Conservation (phyloP, 2,113 vertebrate genomes). For the Oryzias woworae region DNA sequence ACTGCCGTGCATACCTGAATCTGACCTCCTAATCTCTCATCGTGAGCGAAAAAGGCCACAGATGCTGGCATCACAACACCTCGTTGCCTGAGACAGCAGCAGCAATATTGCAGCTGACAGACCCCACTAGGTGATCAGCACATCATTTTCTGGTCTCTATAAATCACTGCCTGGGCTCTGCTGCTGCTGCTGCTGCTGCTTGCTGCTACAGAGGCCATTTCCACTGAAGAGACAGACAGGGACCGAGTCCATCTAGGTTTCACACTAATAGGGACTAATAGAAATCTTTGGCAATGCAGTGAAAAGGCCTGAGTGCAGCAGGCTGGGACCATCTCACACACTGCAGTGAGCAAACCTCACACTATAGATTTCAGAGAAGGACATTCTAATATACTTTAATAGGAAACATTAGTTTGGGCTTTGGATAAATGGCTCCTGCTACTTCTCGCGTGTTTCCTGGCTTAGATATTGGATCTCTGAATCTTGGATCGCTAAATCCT, state of each 20-base stretch:
- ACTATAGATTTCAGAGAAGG: slow-evolving; percentile 29
- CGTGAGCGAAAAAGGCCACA: slow-evolving; percentile 22
- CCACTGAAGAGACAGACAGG: slow-evolving; percentile 12
- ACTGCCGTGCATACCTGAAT: background rate
- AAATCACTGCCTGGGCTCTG: slow-evolving; percentile 46
- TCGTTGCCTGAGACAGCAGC: slow-evolving; percentile 47
- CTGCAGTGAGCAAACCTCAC: slow-evolving; percentile 4
- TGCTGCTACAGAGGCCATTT: slow-evolving; percentile 21
- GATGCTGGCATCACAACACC: slow-evolving; percentile 26
- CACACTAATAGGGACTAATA: slow-evolving; percentile 53
- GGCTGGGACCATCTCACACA: slow-evolving; percentile 30
- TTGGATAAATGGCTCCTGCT: slow-evolving; percentile 29
- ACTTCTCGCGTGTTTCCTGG: background rate
- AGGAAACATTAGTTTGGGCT: slow-evolving; percentile 21
- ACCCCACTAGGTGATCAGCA: slow-evolving; percentile 60
- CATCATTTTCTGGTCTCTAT: slow-evolving; percentile 53
- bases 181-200: slow-evolving; percentile 4
- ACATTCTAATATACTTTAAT: slow-evolving; percentile 33
- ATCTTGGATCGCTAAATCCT: too few relatives aligned
- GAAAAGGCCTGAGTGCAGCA: slow-evolving; percentile 12
- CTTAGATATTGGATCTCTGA: background rate
- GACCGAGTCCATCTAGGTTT: slow-evolving; percentile 52
- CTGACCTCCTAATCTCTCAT: slow-evolving; percentile 38
- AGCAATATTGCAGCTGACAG: slow-evolving; percentile 66
- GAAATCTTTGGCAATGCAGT: slow-evolving; percentile 23